These are phyloP conservation scores for Ceratina australensis DNA, from an alignment of 1,140 invertebrate species.

Conservation along the genomic window DNA sequence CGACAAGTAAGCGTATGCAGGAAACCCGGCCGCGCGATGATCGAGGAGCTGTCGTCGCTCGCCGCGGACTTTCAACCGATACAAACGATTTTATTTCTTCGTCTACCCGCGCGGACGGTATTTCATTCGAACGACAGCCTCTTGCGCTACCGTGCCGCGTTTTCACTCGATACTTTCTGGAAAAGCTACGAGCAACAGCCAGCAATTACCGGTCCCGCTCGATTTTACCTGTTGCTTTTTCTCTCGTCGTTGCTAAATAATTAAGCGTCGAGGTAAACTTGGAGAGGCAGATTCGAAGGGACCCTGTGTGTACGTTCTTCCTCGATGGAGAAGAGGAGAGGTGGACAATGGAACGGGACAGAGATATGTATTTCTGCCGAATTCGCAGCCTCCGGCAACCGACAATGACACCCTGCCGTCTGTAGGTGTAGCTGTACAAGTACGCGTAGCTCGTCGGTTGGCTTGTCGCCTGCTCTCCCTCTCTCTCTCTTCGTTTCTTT, in stretches of 20 bases:
- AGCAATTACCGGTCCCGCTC: background rate
- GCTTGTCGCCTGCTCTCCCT: background rate
- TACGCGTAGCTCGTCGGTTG: slow-evolving; percentile 37
- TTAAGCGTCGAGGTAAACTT: too few species aligned
- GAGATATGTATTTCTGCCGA: slow-evolving; percentile 22
- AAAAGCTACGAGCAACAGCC: background rate
- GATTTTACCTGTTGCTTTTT: too few species aligned
- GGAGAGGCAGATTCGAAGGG: too few species aligned
- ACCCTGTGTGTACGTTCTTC: too few species aligned
- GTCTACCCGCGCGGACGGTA: background rate
- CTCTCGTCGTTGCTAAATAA: too few species aligned
- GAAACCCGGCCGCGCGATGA: slow-evolving; percentile 42
- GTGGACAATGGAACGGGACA: slow-evolving; percentile 1
- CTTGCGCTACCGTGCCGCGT: slow-evolving; percentile 19
- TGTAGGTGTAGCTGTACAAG: slow-evolving; percentile 30
- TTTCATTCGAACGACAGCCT: slow-evolving; percentile 34
- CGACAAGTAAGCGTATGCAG: slow-evolving; percentile 38
- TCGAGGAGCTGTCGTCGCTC: slow-evolving; percentile 42
- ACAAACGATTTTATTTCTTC: slow-evolving; percentile 35
- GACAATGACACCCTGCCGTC: slow-evolving; percentile 72
- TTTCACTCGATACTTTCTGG: background rate
- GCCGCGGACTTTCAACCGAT: slow-evolving; percentile 20
- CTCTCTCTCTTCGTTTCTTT: slow-evolving; percentile 41
- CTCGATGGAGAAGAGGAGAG: background rate
- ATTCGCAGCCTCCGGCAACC: slow-evolving; percentile 63